Evolutionary conservation across 2,888 invertebrate species (phyloP).

Genomic region (Ormyrus labotus): DNA sequence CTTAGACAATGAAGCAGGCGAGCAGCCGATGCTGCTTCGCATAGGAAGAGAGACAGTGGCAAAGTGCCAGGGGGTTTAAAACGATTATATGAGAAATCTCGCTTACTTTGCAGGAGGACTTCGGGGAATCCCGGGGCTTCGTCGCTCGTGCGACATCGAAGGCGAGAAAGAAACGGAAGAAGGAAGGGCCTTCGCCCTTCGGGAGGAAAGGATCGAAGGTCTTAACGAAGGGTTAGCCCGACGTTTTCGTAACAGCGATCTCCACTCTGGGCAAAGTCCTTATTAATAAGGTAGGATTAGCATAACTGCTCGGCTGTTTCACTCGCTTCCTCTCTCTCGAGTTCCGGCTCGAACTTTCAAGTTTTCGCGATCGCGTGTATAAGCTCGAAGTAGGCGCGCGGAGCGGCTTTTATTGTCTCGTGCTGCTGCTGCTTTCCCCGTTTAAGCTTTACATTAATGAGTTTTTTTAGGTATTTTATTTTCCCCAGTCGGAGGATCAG

Average conservation of each 20-base stretch:
- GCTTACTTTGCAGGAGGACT: constrained; percentile 62
- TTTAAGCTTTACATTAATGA: constrained; percentile 48
- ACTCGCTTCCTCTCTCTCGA: constrained; percentile 1
- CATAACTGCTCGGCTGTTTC: constrained; percentile 65
- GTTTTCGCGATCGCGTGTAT: constrained; percentile 17
- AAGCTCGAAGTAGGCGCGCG: constrained; percentile 24
- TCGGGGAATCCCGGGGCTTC: constrained; percentile 23
- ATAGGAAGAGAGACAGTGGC: constrained; percentile 22
- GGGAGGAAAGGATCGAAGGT: constrained; percentile 59
- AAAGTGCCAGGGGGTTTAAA: constrained; percentile 64
- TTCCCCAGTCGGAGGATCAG: background rate
- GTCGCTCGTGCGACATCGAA: constrained; percentile 39
- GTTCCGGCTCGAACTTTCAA: background rate
- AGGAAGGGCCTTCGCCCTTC: constrained; percentile 17
- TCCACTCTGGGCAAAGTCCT: constrained; percentile 68
- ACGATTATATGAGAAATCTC: constrained; percentile 71
- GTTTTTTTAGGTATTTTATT: background rate
- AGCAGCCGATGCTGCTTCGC: constrained; percentile 36
- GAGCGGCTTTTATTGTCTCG: constrained; percentile 33
- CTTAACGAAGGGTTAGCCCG: constrained; percentile 67
- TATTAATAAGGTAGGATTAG: constrained; percentile 71
- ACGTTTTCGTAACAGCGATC: constrained; percentile 65
- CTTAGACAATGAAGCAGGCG: constrained; percentile 40
- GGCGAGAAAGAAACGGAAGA: constrained; percentile 25
- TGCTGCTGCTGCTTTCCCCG: background rate